Evolutionary conservation across 2,797 vertebrate genomes (phyloP), one percentile per base, ranked within the genome.

Genomic region (Tokudaia muenninki): DNA sequence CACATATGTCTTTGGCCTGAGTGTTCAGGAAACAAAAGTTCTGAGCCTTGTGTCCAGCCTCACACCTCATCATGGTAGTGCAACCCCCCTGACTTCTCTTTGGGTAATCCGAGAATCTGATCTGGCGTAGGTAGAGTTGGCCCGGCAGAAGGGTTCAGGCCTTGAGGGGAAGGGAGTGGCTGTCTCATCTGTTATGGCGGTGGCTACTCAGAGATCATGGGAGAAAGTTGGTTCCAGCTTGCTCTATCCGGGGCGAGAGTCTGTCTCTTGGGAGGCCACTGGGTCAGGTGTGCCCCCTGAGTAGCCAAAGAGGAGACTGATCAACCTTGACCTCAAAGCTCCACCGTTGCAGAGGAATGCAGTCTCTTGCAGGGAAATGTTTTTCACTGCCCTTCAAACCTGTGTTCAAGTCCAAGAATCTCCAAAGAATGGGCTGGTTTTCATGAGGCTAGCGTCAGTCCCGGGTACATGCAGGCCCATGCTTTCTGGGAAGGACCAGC

Each of bases 31-130:
- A 34, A 37, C 11, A 44, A 4, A 16, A 21, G 3, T 37, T 31
- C n/a, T 2, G 13, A 4, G 6, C 19, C 19, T 12, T 3, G 13
- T 31, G 37, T 81, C 57, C 34, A 37, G 50, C 22, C 31, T 63
- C 61, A 26, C 0, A 0, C 41, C 2, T 44, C 16, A 19, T 52
- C 14, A 17, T 0, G 1, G 47, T 1, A 1, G 1, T 2, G 9
- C 75, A n/a, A 26, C 55, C n/a, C 17, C 17, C 8, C 1, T 17
- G 52, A 50, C 37, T 59, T 55, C 59, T 61, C 1, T 55, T 17
- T 21, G 75, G 79, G 74, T 47, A 79, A 44, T 63, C 47, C 0
- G 22, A 82, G 37, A 7, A 7, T 55, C 7, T 37, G 50, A 52
- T 74, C 41, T 17, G 61, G 24, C 63, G 10, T 11, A 47, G 50